Evolutionary conservation across 1,140 invertebrate genomes (phyloP).

Genomic region (Sarcophaga bullata): DNA sequence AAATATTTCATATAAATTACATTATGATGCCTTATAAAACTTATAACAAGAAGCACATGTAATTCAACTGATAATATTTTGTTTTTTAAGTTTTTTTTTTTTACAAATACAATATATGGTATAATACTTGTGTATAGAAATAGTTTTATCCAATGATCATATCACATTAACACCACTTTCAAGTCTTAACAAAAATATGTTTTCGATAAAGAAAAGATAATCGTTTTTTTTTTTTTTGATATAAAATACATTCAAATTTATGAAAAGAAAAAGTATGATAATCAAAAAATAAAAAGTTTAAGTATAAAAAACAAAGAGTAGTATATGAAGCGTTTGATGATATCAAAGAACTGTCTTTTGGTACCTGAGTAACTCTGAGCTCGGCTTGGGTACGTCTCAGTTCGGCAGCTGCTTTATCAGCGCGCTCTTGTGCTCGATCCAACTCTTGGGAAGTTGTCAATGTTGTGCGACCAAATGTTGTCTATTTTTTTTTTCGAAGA

Average conservation of each 20-base stretch:
- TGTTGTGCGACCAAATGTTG: constrained; percentile 80
- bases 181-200: constrained; percentile 22
- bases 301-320: not conserved
- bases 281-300: constrained; percentile 8
- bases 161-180: constrained; percentile 45
- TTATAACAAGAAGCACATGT: constrained; percentile 37
- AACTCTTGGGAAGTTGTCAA: constrained; percentile 80
- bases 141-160: not conserved
- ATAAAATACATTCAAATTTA: constrained; percentile 17
- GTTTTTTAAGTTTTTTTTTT: not conserved
- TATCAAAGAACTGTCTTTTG: constrained; percentile 2
- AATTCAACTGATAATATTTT: constrained; percentile 18
- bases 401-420: constrained; percentile 85
- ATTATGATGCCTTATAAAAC: constrained; percentile 35
- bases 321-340: constrained; percentile 13
- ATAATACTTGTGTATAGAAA: not conserved
- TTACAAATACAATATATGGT: not conserved
- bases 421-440: constrained; percentile 85
- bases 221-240: not conserved
- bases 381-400: constrained; percentile 87
- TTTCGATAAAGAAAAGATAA: not conserved
- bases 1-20: constrained; percentile 3
- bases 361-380: constrained; percentile 79
- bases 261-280: constrained; percentile 20
- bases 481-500: constrained; percentile 63